phyloP scores from a whole-genome alignment of 2,113 vertebrate genomes.

The Trichechus manatus region DNA sequence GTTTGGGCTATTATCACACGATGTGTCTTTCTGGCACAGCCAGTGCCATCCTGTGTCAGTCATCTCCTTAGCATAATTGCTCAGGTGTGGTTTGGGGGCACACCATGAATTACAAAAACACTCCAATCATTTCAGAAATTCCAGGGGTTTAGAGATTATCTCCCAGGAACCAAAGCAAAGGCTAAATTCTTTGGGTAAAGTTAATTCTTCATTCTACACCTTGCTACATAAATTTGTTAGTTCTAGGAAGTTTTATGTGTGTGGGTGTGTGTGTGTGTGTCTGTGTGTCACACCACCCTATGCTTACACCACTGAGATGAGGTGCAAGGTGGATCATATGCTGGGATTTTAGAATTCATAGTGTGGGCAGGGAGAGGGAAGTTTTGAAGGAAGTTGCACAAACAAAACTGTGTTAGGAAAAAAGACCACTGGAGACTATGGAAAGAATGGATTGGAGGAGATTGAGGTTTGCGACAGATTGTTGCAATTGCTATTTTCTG shows the following conservation, averaged over 20 bases:
- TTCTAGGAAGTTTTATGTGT: background rate
- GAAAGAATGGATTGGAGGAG: background rate
- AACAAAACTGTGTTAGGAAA: background rate
- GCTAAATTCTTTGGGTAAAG: background rate
- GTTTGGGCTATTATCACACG: background rate
- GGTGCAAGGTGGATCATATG: background rate
- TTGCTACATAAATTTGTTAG: background rate
- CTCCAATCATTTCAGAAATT: background rate
- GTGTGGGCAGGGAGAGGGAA: background rate
- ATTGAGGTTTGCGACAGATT: background rate
- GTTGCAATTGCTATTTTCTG: background rate
- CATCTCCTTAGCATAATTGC: background rate
- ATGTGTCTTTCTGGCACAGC: background rate
- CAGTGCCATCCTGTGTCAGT: background rate
- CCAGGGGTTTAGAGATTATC: background rate
- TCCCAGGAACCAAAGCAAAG: background rate
- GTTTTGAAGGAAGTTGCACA: background rate
- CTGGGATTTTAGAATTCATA: background rate
- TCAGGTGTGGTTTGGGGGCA: background rate
- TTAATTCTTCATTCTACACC: background rate
- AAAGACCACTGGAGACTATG: background rate
- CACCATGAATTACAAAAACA: background rate
- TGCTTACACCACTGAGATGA: background rate
- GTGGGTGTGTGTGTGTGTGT: background rate
- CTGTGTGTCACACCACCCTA: background rate